Base-by-base conservation (phyloP, 2,113 vertebrate species). In the Recurvirostra avosetta region DNA sequence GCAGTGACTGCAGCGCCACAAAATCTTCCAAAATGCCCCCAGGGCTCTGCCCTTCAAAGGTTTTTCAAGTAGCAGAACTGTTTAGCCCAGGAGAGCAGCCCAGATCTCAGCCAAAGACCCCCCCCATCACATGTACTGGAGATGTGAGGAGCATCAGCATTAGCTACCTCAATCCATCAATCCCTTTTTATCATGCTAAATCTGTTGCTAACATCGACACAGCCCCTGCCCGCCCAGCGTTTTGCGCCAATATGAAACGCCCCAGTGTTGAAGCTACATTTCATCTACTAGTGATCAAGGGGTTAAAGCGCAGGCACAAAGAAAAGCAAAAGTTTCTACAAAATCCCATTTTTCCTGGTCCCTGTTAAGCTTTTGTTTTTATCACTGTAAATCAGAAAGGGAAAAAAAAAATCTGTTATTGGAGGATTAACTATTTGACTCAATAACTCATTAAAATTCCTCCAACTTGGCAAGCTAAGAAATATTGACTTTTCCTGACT, bases 391-490 rank as follows among this genome's bases (percentile, higher is more conserved):
- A 98, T 97, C 95, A 94, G 92, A 98, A 98, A 96, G 66, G 90
- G 73, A 71, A 58, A 75, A 56, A 63, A 63, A 78, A 88, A 86
- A 92, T 85, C 94, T 96, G 94, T 94, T 98, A 98, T 95, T 67
- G 70, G 95, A 96, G 96, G 97, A 98, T 98, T 98, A 98, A 97
- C 97, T 96, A 58, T 94, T 98, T 97, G 95, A 97, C 93, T 98
- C 97, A 97, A 97, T 97, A 98, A 96, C 97, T 98, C 97, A 98
- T 98, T 98, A 98, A 97, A 97, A 98, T 98, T 98, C 97, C 59
- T 96, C 85, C 80, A 94, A 90, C 95, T 96, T 96, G 97, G 96
- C 95, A 93, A 96, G 96, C 95, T 90, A 75, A 88, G 95, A 95
- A 96, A 96, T 97, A 98, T 96, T 93, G 97, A 98, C 96, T 97